A percentile compares a stretch with the other conserved stretches of the same genome.
phyloP scores from a whole-genome alignment of 2,888 invertebrate genomes.

The Watsonalla cultraria region DNA sequence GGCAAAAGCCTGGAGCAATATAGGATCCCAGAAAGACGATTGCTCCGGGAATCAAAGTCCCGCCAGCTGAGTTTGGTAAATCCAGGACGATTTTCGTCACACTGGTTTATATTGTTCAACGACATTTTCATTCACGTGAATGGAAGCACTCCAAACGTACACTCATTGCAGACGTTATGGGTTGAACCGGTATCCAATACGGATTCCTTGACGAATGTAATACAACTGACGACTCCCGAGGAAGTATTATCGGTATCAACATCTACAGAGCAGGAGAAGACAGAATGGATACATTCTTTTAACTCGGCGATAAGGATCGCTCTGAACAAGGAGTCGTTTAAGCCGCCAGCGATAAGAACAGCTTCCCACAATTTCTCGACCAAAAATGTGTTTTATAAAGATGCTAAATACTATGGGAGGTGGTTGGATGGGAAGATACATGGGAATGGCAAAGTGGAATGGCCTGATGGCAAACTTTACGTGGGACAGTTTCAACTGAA shows the following conservation, averaged over 20 bases:
- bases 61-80: slow-evolving; percentile 83
- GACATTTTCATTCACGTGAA: slow-evolving; percentile 88
- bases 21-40: slow-evolving; percentile 82
- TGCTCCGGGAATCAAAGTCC: slow-evolving; percentile 87
- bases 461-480: slow-evolving; percentile 88
- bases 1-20: slow-evolving; percentile 81
- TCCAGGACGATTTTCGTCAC: slow-evolving; percentile 85
- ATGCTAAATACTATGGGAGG: slow-evolving; percentile 87
- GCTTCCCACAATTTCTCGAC: slow-evolving; percentile 84
- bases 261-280: slow-evolving; percentile 83
- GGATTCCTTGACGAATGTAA: slow-evolving; percentile 80
- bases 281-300: slow-evolving; percentile 88
- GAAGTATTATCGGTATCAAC: slow-evolving; percentile 84
- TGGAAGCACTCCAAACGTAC: slow-evolving; percentile 81
- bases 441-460: slow-evolving; percentile 89
- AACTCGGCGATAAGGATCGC: slow-evolving; percentile 85
- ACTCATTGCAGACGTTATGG: slow-evolving; percentile 88
- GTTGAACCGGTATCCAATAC: slow-evolving; percentile 85
- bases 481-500: slow-evolving; percentile 89
- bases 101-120: slow-evolving; percentile 89
- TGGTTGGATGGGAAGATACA: slow-evolving; percentile 92
- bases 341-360: slow-evolving; percentile 84
- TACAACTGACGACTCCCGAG: slow-evolving; percentile 88
- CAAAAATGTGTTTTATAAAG: slow-evolving; percentile 84
- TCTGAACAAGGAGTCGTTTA: slow-evolving; percentile 80